Base-by-base conservation (phyloP, 2,797 vertebrate species). In the Tinamus major region DNA sequence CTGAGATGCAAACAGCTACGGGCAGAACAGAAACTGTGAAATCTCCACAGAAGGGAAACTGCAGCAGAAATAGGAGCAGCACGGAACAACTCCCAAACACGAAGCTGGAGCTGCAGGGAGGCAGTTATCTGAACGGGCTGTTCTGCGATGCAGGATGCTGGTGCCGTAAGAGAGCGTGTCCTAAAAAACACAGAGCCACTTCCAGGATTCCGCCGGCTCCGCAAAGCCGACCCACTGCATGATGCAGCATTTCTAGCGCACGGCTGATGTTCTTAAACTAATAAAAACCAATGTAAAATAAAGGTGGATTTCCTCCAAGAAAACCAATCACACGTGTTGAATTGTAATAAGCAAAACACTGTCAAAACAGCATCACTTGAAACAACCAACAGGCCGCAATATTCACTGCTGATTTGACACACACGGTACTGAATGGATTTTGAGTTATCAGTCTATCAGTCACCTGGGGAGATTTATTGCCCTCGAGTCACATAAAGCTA, bases 401-500 rank as follows among this genome's bases (percentile, higher is more conserved):
- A 87, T 42, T 86, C 76, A 59, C 89, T 74, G 82, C 8, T 79
- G 88, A 72, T 79, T 91, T 91, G 95, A 79, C 89, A 79, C 85
- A 86, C 83, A 91, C 82, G 87, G 80, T n/a, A 62, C 75, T 48
- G 62, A 75, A 80, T 14, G 71, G 91, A 75, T 92, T 91, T 82
- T 74, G 87, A 95, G 92, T 82, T 96, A 93, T 94, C 94, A 88
- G 96, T 96, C 92, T 81, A 72, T 95, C 95, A 75, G 93, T 95
- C 94, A 95, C 91, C 80, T 91, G 20, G 55, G 89, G 92, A 96
- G 92, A 95, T 95, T 94, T 93, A 94, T 80, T 85, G 94, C 91
- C 44, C 83, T 85, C 2, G 0, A 82, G 94, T 85, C 93, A 91
- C 92, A 93, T 93, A 94, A 94, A 96, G 94, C 92, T 91, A 92